Evolutionary conservation across 2,888 invertebrate genomes (phyloP).

Genomic region (Phymatocera aterrima): DNA sequence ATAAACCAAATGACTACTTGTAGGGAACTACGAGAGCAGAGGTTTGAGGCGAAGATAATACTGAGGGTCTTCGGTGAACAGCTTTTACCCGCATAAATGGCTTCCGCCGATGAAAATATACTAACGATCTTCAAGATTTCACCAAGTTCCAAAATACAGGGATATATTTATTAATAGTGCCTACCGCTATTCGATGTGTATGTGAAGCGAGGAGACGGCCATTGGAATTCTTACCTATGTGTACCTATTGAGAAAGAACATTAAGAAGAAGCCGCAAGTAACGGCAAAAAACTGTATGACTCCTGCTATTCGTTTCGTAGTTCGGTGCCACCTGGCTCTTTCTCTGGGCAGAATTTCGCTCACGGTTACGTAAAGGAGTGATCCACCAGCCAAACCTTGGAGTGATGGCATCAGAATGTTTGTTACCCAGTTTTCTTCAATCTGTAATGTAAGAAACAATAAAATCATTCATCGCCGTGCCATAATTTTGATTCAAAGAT

Average conservation of each 20-base stretch:
- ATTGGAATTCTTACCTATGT: constrained; percentile 74
- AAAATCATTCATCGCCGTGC: background rate
- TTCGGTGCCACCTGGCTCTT: constrained; percentile 83
- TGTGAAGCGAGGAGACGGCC: too few species aligned
- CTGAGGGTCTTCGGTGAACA: constrained; percentile 7
- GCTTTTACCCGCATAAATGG: background rate
- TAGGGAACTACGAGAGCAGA: background rate
- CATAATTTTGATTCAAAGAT: background rate
- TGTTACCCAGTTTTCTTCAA: constrained; percentile 52
- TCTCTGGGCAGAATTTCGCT: constrained; percentile 87
- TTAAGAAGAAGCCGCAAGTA: constrained; percentile 79
- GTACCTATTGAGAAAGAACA: constrained; percentile 81
- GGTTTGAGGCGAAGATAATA: background rate
- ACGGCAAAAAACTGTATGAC: constrained; percentile 80
- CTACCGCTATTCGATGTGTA: background rate
- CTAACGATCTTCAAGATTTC: background rate
- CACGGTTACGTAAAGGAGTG: constrained; percentile 86
- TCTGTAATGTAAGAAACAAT: constrained; percentile 40
- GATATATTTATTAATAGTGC: background rate
- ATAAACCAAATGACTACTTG: background rate
- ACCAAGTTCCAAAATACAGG: background rate
- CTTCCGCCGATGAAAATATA: background rate
- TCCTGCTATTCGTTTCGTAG: constrained; percentile 77
- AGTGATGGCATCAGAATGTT: constrained; percentile 55
- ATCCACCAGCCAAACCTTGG: constrained; percentile 85